Percentiles rank a stretch among this genome's conserved stretches.
These are phyloP conservation scores for Phalacrocorax carbo DNA, from an alignment of 2,113 vertebrate species.

Conservation along the genomic window DNA sequence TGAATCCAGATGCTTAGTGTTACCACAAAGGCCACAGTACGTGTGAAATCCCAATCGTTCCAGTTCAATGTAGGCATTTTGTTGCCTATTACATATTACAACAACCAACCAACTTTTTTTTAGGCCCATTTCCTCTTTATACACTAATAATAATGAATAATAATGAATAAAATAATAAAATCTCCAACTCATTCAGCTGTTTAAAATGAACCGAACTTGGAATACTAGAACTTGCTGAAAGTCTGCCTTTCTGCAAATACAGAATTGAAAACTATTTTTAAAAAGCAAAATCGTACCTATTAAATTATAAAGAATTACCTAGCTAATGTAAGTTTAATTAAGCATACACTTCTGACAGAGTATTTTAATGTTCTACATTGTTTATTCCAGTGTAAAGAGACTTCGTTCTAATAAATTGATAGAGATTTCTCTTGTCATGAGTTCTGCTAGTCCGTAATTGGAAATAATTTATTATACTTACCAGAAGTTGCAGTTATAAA, in stretches of 20 bases:
- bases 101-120: neutral
- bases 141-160: neutral
- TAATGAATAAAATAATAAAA: neutral
- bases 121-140: neutral
- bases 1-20: neutral
- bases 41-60: neutral
- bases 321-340: slow-evolving; percentile 15
- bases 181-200: neutral
- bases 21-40: neutral
- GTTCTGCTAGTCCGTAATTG: slow-evolving; percentile 34
- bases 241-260: neutral
- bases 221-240: neutral
- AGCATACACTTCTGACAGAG: neutral
- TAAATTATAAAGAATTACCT: neutral
- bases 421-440: neutral
- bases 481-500: neutral
- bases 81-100: neutral
- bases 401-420: neutral
- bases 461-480: slow-evolving; percentile 15
- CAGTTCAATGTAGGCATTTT: neutral
- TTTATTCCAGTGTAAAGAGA: neutral
- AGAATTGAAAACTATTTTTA: neutral
- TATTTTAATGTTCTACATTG: neutral
- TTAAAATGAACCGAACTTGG: neutral
- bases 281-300: neutral